Conservation (phyloP, 2,113 vertebrate species). For the Sigmodon hispidus region DNA sequence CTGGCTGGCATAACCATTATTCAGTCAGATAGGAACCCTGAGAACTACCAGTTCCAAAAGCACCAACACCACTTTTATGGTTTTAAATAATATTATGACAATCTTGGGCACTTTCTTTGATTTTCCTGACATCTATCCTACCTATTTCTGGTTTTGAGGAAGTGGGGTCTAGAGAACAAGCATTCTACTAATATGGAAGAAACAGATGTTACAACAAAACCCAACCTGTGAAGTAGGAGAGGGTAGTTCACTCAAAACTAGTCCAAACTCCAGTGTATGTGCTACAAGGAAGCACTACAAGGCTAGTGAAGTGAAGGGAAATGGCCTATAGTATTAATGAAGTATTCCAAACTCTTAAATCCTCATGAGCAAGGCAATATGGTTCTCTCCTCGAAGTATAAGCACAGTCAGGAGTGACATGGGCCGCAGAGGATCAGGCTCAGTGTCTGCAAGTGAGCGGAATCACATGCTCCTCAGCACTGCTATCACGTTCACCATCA, state of each 20-base stretch:
- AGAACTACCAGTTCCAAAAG: slow-evolving; percentile 65
- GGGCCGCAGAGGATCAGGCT: slow-evolving; percentile 52
- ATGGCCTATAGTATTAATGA: slow-evolving; percentile 58
- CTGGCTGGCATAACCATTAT: slow-evolving; percentile 17
- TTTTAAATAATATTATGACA: slow-evolving; percentile 55
- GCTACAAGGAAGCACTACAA: slow-evolving; percentile 59
- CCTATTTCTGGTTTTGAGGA: slow-evolving; percentile 54
- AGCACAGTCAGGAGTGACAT: slow-evolving; percentile 64
- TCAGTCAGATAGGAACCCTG: slow-evolving; percentile 35
- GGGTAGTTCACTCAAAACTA: slow-evolving; percentile 42
- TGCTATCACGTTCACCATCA: slow-evolving; percentile 63
- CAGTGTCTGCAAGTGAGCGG: slow-evolving; percentile 51
- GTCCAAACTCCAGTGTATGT: slow-evolving; percentile 15
- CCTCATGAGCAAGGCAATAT: slow-evolving; percentile 68
- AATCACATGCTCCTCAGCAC: slow-evolving; percentile 3
- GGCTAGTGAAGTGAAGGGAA: slow-evolving; percentile 67
- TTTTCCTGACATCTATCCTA: slow-evolving; percentile 43
- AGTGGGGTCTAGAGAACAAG: slow-evolving; percentile 61
- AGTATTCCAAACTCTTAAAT: slow-evolving; percentile 55
- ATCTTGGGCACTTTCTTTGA: slow-evolving; percentile 24
- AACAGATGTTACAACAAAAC: slow-evolving; percentile 52
- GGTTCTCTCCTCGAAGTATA: slow-evolving; percentile 59
- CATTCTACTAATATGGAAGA: slow-evolving; percentile 53
- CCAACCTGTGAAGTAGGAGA: neutral
- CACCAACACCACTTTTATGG: slow-evolving; percentile 51